phyloP scores from a whole-genome alignment of 2,113 vertebrate species.

The Hippocampus guttulatus region DNA sequence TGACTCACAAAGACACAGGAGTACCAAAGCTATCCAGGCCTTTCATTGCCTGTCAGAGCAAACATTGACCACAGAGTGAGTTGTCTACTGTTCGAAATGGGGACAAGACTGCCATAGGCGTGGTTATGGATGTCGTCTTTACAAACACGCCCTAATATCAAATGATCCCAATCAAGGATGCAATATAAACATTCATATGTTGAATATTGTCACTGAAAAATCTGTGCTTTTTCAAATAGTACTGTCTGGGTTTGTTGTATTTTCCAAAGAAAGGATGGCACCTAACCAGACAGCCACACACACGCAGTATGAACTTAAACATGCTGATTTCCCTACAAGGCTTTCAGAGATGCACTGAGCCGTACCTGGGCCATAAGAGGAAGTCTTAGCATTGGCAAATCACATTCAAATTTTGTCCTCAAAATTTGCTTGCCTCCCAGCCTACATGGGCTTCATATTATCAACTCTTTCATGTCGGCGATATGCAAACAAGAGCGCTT shows the following conservation, averaged over 20 bases:
- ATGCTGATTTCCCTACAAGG: conserved; percentile 67
- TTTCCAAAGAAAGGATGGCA: background rate
- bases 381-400: conserved; percentile 77
- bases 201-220: background rate
- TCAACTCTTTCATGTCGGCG: conserved; percentile 72
- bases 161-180: background rate
- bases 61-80: conserved; percentile 38
- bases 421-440: conserved; percentile 71
- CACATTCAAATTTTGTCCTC: conserved; percentile 77
- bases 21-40: conserved; percentile 16
- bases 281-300: conserved; percentile 11
- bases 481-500: conserved; percentile 67
- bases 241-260: background rate
- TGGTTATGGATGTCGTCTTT: background rate
- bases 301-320: conserved; percentile 33
- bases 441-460: conserved; percentile 64
- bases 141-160: background rate
- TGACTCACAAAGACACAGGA: conserved; percentile 24
- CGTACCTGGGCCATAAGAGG: conserved; percentile 63
- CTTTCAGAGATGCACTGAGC: conserved; percentile 71
- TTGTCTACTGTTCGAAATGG: conserved; percentile 43
- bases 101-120: background rate
- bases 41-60: conserved; percentile 14
- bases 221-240: background rate
- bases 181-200: background rate